These are phyloP conservation scores for Pandemis heparana DNA, from an alignment of 2,888 invertebrate species.

Conservation along the genomic window DNA sequence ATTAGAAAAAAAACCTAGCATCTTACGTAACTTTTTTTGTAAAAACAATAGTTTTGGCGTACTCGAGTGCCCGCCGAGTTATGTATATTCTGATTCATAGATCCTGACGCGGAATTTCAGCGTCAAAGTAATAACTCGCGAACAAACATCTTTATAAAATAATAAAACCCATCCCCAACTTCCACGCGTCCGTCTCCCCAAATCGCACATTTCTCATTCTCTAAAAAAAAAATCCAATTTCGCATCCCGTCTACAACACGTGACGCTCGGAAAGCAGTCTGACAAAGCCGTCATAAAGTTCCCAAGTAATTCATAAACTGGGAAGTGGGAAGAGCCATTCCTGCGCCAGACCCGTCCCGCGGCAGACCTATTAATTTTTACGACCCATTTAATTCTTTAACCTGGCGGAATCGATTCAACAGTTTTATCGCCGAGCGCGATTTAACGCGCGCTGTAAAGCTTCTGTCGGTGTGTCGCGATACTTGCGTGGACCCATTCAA, in stretches of 20 bases:
- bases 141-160: constrained; percentile 30
- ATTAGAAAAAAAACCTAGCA: not conserved
- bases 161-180: constrained; percentile 46
- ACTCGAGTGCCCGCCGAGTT: not conserved
- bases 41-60: too few species aligned
- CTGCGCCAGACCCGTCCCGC: constrained; percentile 62
- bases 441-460: constrained; percentile 68
- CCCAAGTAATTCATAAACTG: constrained; percentile 79
- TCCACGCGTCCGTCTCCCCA: constrained; percentile 54
- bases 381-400: constrained; percentile 83
- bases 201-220: constrained; percentile 61
- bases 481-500: constrained; percentile 58
- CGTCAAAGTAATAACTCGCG: not conserved
- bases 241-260: constrained; percentile 79
- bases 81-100: not conserved
- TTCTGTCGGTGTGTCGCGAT: constrained; percentile 63
- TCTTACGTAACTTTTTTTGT: not conserved
- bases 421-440: constrained; percentile 72
- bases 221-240: constrained; percentile 80
- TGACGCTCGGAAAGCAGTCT: constrained; percentile 74
- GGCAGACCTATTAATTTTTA: constrained; percentile 83
- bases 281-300: constrained; percentile 79
- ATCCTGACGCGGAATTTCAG: not conserved
- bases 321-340: constrained; percentile 73
- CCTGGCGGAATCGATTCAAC: constrained; percentile 82